Evolutionary conservation across 2,888 invertebrate species (phyloP), one percentile per base, ranked within the genome.

Genomic region (Dermolepida albohirtum): DNA sequence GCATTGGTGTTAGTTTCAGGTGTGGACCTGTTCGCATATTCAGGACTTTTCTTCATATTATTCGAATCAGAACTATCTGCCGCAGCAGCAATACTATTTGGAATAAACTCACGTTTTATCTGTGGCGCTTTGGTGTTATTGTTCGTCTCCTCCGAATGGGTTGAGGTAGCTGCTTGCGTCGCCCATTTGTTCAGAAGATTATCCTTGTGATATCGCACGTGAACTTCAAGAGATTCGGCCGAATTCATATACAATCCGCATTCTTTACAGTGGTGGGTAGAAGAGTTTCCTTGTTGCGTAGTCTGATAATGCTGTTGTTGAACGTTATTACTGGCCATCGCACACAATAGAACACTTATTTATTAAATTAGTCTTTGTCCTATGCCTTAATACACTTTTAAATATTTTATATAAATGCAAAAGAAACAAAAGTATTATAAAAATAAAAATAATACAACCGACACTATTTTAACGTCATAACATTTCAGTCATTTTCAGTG

Each of bases 161-260:
- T 64, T 49, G 75, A 71, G 2, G 78, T 87, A 57, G 81, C 80
- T 39, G 84, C 81, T 75, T 86, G 89, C 52, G 86, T 87, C 62
- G 89, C 89, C 92, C 92, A 92, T 83, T 90, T 91, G 73, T 87
- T 89, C 78, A 91, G 85, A 75, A 92, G 85, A 79, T 91, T 91
- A 79, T 92, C 92, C 81, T 92, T 91, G 78, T 92, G 92, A 82
- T 93, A 93, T 79, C 90, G 90, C 77, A 92, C 85, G 84, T 93
- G 93, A 72, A 93, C 92, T 78, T 92, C 90, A 74, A 93, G 86
- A 69, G 92, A 92, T 78, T 90, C 90, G 69, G 88, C 88, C 75
- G 91, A 91, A 81, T 93, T 92, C 80, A 93, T 88, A 78, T 87
- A 88, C 74, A 92, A 84, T 77, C 89, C 90, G 85, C 93, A 93